Evolutionary conservation across 1,140 invertebrate genomes (phyloP).

Genomic region (Papilio glaucus): DNA sequence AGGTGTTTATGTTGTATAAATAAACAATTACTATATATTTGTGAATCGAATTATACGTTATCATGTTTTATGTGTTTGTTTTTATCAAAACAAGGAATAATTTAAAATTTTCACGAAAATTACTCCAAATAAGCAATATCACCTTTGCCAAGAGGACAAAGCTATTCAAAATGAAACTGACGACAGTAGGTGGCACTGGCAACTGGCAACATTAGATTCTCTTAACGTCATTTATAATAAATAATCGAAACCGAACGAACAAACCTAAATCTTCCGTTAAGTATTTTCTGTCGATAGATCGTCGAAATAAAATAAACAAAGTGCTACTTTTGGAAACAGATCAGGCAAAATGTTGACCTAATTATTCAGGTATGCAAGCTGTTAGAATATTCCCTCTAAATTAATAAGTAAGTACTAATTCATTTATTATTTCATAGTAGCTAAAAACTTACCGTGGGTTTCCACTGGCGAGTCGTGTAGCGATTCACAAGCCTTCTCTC

Average conservation of each 20-base stretch:
- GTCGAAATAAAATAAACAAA: conserved; percentile 2
- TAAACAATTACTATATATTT: conserved; percentile 28
- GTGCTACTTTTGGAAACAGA: not conserved
- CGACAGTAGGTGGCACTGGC: not conserved
- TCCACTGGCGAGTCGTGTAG: no score
- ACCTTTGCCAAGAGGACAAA: no score
- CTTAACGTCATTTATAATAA: not conserved
- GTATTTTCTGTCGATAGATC: no score
- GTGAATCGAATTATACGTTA: conserved; percentile 1
- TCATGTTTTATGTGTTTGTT: conserved; percentile 5
- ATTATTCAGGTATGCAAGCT: not conserved
- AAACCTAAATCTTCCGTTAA: not conserved
- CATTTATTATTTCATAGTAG: not conserved
- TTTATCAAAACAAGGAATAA: not conserved
- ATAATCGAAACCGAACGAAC: no score
- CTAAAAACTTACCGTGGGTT: no score
- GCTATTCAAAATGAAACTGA: not conserved
- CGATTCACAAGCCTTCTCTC: no score
- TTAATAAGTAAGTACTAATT: conserved; percentile 12
- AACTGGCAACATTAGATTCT: not conserved
- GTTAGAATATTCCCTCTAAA: not conserved
- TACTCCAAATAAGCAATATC: no score
- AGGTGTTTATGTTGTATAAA: conserved; percentile 65
- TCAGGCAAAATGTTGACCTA: not conserved
- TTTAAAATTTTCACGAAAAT: no score